Percentiles rank a stretch among this genome's conserved stretches.
Conservation (phyloP, 2,888 invertebrate genomes). For the Stratiomys singularior region DNA sequence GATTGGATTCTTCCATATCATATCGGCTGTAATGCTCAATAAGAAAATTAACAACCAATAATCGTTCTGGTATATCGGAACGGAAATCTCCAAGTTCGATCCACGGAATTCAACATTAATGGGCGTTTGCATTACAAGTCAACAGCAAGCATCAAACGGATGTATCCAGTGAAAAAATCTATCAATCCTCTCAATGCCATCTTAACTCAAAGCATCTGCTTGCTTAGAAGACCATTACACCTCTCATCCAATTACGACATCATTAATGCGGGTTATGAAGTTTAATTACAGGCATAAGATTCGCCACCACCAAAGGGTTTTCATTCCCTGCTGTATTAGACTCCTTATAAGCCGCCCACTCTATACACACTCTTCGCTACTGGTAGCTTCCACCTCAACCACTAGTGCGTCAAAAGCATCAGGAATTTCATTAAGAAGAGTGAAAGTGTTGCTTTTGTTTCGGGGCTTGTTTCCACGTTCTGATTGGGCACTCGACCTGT, state of each 20-base stretch:
- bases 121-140: not conserved
- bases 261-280: conserved; percentile 48
- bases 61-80: no score
- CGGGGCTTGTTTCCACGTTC: no score
- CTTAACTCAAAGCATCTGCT: conserved; percentile 10
- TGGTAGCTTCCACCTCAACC: not conserved
- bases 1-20: no score
- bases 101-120: conserved; percentile 1
- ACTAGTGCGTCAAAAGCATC: conserved; percentile 6
- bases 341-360: not conserved
- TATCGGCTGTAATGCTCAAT: no score
- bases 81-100: no score
- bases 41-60: no score
- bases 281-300: conserved; percentile 47
- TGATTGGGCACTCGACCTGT: no score
- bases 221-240: conserved; percentile 28
- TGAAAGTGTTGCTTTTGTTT: no score
- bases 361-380: no score
- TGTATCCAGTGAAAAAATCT: no score
- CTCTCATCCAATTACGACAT: conserved; percentile 49
- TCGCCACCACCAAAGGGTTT: conserved; percentile 15
- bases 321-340: conserved; percentile 22
- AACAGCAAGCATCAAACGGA: not conserved
- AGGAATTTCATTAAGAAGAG: conserved; percentile 38
- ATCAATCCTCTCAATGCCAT: not conserved